Conservation (phyloP, 2,888 invertebrate species). For the Hirtodrosophila confusa region DNA sequence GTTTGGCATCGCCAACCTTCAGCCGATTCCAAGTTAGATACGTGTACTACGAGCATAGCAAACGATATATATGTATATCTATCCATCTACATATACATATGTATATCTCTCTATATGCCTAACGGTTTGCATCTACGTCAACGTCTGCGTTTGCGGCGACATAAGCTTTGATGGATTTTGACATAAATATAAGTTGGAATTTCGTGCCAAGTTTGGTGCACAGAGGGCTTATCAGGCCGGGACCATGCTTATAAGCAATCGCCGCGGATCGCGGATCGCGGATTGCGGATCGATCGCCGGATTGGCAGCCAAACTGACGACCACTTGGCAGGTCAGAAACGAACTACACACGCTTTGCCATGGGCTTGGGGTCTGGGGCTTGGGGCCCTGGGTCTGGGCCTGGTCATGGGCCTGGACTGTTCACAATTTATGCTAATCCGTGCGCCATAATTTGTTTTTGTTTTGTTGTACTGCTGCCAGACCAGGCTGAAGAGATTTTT, state of each 20-base stretch:
- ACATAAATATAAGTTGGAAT: constrained; percentile 79
- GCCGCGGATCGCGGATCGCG: constrained; percentile 22
- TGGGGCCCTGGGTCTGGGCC: constrained; percentile 4
- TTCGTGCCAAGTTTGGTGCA: constrained; percentile 68
- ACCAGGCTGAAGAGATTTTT: constrained; percentile 41
- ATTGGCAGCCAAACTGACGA: constrained; percentile 66
- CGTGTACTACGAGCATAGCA: constrained; percentile 32
- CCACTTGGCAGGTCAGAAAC: constrained; percentile 67
- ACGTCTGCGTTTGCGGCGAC: constrained; percentile 57
- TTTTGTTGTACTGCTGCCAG: constrained; percentile 50
- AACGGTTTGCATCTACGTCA: constrained; percentile 44
- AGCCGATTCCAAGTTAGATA: constrained; percentile 57
- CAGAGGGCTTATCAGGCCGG: constrained; percentile 63
- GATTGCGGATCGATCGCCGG: constrained; percentile 26
- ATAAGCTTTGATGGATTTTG: constrained; percentile 79
- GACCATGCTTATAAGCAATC: constrained; percentile 55
- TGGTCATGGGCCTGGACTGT: constrained; percentile 26
- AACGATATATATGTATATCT: constrained; percentile 35
- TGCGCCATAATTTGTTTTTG: constrained; percentile 76
- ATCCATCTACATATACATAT: constrained; percentile 25
- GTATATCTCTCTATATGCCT: constrained; percentile 39
- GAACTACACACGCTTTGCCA: constrained; percentile 36
- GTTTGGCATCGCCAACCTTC: constrained; percentile 56
- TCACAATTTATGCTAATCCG: constrained; percentile 78
- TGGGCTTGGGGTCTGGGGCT: background rate